phyloP scores from a whole-genome alignment of 2,888 invertebrate genomes.

The Ophion obscuratus region DNA sequence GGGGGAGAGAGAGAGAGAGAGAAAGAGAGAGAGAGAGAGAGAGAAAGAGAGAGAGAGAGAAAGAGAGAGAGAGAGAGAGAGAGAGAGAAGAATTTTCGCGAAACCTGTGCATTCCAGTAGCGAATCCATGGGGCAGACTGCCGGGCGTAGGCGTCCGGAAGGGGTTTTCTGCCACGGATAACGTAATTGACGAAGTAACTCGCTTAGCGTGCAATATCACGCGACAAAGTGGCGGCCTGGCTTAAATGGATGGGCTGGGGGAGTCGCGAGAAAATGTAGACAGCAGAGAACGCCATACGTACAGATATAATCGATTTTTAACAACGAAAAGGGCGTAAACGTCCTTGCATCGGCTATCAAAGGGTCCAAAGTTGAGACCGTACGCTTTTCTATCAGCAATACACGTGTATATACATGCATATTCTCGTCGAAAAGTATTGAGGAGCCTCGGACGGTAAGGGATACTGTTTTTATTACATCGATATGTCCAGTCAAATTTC shows the following conservation, averaged over 20 bases:
- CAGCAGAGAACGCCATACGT: conserved; percentile 46
- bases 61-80: conserved; percentile 15
- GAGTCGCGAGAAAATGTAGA: conserved; percentile 54
- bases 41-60: conserved; percentile 4
- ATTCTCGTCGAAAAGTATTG: not conserved
- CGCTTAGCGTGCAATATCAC: conserved; percentile 81
- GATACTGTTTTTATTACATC: too few relatives aligned
- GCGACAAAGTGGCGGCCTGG: conserved; percentile 77
- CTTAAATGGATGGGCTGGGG: conserved; percentile 68
- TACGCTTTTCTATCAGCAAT: not conserved
- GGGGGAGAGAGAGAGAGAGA: not conserved
- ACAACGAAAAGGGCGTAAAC: conserved; percentile 13
- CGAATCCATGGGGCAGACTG: conserved; percentile 45
- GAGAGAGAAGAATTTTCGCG: conserved; percentile 32
- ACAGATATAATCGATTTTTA: conserved; percentile 40
- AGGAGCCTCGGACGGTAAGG: not conserved
- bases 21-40: not conserved
- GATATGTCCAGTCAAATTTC: too few relatives aligned
- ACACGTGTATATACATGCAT: not conserved
- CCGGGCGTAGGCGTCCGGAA: conserved; percentile 60
- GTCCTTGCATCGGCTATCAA: not conserved
- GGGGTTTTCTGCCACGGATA: conserved; percentile 77
- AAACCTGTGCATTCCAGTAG: conserved; percentile 23
- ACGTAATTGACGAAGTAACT: conserved; percentile 80
- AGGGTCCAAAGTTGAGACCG: not conserved